Conservation (phyloP, 2,113 vertebrate genomes). For the Sclerurus mexicanus region DNA sequence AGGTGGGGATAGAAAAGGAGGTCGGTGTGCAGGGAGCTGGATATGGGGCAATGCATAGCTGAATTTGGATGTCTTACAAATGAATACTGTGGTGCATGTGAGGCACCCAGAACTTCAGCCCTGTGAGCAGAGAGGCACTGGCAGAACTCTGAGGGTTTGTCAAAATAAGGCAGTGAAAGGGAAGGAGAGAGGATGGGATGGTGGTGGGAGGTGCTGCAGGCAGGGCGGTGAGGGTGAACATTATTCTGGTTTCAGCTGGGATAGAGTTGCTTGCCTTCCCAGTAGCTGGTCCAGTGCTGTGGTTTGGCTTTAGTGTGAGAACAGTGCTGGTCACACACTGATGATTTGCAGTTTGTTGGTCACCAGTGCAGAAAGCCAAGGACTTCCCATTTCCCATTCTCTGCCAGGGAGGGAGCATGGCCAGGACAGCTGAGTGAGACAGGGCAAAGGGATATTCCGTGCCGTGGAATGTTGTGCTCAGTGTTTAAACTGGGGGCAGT, state of each 20-base stretch:
- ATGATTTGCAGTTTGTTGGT: neutral
- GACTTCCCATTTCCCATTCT: neutral
- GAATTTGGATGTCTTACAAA: neutral
- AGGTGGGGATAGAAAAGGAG: neutral
- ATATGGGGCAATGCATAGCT: neutral
- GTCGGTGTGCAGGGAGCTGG: neutral
- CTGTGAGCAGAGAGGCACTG: neutral
- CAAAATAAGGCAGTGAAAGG: neutral
- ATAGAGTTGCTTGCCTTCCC: neutral
- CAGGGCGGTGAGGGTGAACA: neutral
- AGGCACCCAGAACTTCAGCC: neutral
- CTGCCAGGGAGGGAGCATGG: neutral
- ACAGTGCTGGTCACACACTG: neutral
- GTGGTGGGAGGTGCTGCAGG: neutral
- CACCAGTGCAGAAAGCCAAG: neutral
- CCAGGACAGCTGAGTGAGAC: neutral
- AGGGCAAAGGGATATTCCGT: neutral
- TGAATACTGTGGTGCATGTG: neutral
- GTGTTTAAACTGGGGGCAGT: neutral
- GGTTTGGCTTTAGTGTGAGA: neutral
- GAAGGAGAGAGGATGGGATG: neutral
- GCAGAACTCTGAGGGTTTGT: neutral
- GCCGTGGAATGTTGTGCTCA: neutral
- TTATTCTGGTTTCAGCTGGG: neutral
- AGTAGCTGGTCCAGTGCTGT: neutral